Percentiles rank a stretch among this genome's conserved stretches.
Conservation (phyloP, 2,113 vertebrate genomes). For the Myocastor coypus region DNA sequence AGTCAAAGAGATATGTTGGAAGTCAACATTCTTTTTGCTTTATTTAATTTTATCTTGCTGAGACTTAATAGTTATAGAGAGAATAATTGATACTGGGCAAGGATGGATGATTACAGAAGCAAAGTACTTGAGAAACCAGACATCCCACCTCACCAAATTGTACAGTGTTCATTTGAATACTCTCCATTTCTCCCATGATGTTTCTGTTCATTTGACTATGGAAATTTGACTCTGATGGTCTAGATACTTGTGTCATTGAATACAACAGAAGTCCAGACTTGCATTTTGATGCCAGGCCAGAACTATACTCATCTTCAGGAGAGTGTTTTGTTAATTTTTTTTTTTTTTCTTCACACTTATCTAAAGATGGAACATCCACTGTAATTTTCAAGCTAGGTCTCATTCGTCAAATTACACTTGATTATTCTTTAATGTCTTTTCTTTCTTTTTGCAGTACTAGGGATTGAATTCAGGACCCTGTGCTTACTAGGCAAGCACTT, state of each 20-base stretch:
- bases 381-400: constrained; percentile 14
- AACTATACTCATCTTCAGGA: not conserved
- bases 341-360: not conserved
- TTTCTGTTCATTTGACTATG: not conserved
- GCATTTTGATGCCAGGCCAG: not conserved
- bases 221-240: not conserved
- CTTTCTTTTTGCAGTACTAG: too few relatives aligned
- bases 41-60: not conserved
- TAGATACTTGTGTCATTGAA: constrained; percentile 23
- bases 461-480: too few relatives aligned
- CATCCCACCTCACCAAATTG: not conserved
- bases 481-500: too few relatives aligned
- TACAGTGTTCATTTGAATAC: not conserved
- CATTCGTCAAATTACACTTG: not conserved
- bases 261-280: not conserved
- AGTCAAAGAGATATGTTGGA: not conserved
- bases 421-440: not conserved
- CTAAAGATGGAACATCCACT: not conserved
- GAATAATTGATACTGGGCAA: not conserved
- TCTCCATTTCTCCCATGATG: not conserved
- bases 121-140: not conserved
- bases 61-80: not conserved
- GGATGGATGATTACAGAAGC: not conserved
- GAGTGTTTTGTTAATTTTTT: not conserved
- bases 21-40: not conserved